Evolutionary conservation across 2,888 invertebrate genomes (phyloP).

Genomic region (Tachina grossa): DNA sequence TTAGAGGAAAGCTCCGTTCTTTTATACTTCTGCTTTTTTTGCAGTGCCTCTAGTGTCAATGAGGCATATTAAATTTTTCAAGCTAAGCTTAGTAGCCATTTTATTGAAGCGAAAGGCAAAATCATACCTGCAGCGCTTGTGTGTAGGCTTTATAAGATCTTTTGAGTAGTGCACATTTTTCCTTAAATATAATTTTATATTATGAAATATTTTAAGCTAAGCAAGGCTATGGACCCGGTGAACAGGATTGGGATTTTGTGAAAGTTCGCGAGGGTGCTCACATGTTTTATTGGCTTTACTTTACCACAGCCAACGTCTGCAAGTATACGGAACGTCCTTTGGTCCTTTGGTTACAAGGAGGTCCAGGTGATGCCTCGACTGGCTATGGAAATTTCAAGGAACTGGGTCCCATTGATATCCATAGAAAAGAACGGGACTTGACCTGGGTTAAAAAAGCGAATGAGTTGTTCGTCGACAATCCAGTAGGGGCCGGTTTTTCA

Average conservation of each 20-base stretch:
- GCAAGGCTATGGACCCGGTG: slow-evolving; percentile 84
- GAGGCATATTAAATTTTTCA: no score
- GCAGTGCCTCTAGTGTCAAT: no score
- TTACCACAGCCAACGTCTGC: slow-evolving; percentile 86
- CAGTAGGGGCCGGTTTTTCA: slow-evolving; percentile 94
- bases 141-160: no score
- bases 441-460: slow-evolving; percentile 92
- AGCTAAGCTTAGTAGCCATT: no score
- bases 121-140: no score
- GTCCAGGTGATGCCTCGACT: slow-evolving; percentile 91
- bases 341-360: slow-evolving; percentile 95
- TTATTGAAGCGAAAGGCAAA: no score
- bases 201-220: slow-evolving; percentile 72
- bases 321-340: slow-evolving; percentile 88
- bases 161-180: no score
- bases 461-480: slow-evolving; percentile 95
- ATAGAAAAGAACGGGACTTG: slow-evolving; percentile 86
- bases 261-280: slow-evolving; percentile 89
- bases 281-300: slow-evolving; percentile 95
- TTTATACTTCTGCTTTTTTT: no score
- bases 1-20: no score
- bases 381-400: slow-evolving; percentile 95
- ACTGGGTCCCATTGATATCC: slow-evolving; percentile 88
- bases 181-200: no score
- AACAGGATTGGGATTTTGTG: slow-evolving; percentile 90